Conservation (phyloP, 2,113 vertebrate species). For the Orientallactaga bullata region DNA sequence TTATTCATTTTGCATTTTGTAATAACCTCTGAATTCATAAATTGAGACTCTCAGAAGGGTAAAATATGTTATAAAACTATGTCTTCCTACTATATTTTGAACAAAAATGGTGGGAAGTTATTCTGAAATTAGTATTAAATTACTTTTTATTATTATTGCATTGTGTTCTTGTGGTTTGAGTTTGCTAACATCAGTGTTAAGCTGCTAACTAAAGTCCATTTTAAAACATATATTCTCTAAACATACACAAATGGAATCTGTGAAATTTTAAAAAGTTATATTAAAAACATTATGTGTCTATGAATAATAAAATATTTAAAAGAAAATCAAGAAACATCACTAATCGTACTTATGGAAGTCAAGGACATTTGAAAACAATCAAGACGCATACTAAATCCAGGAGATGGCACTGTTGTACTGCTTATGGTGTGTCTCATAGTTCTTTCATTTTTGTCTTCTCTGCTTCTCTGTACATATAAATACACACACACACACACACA, state of each 20-base stretch:
- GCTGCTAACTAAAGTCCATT: background rate
- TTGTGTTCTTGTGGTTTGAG: background rate
- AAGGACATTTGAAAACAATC: background rate
- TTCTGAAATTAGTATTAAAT: background rate
- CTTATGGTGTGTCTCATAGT: background rate
- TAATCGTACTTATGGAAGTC: conserved; percentile 58
- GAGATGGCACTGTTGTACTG: conserved; percentile 86
- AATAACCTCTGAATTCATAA: background rate
- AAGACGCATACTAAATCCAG: conserved; percentile 77
- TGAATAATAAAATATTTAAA: conserved; percentile 58
- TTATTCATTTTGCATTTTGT: background rate
- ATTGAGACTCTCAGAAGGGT: background rate
- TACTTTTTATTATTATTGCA: background rate
- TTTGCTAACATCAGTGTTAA: background rate
- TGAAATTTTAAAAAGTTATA: conserved; percentile 31
- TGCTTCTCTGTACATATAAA: background rate
- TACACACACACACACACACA: background rate
- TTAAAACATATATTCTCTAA: background rate
- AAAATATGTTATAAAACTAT: background rate
- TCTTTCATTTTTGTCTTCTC: background rate
- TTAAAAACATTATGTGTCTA: conserved; percentile 68
- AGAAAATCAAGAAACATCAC: conserved; percentile 70
- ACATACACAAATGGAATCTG: conserved; percentile 35
- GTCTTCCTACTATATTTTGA: background rate
- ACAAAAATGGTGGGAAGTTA: background rate